These are phyloP conservation scores for Psittacara wagleri DNA, from an alignment of 2,113 vertebrate genomes.

Conservation along the genomic window DNA sequence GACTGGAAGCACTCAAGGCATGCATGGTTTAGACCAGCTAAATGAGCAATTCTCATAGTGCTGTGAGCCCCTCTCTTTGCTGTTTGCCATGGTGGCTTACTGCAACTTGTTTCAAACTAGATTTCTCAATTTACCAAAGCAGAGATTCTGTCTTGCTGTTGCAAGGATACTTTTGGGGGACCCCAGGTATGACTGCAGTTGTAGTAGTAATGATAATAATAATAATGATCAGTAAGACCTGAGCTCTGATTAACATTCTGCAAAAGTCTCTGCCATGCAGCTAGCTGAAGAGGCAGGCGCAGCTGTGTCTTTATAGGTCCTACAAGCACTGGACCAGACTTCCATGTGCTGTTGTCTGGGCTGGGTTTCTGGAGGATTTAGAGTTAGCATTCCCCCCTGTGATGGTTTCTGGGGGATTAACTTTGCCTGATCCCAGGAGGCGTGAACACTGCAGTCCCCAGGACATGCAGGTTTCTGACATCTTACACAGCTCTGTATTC, in stretches of 20 bases:
- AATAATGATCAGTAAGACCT: neutral
- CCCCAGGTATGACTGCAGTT: neutral
- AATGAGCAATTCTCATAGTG: neutral
- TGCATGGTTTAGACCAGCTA: neutral
- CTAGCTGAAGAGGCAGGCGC: neutral
- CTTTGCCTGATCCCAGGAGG: neutral
- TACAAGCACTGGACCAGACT: neutral
- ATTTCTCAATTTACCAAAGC: neutral
- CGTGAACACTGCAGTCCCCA: neutral
- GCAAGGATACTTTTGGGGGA: neutral
- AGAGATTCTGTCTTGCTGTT: neutral
- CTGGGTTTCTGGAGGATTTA: neutral
- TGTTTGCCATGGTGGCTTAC: neutral
- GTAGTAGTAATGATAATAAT: neutral
- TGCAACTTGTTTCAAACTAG: neutral
- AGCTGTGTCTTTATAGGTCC: neutral
- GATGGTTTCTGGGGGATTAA: neutral
- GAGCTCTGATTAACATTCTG: neutral
- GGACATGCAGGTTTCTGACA: rapidly evolving
- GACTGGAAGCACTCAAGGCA: neutral
- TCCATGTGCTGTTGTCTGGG: neutral
- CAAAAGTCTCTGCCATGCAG: neutral
- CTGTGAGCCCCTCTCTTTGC: neutral
- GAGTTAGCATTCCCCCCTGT: neutral
- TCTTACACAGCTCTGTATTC: neutral